Percentiles rank a stretch among this genome's conserved stretches.
phyloP scores from a whole-genome alignment of 2,797 vertebrate species.

The Salmo trutta region DNA sequence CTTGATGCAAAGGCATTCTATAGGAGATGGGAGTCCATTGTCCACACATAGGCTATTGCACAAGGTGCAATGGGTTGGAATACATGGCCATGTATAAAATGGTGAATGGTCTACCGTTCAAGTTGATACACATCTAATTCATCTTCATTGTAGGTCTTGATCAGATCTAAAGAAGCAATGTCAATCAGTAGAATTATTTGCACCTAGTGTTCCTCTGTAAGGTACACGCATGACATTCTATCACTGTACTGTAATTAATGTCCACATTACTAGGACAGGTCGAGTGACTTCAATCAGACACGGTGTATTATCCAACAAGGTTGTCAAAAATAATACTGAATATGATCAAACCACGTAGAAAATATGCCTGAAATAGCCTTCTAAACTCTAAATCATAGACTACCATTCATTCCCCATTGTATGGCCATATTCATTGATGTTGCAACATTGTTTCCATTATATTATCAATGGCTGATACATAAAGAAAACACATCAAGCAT shows the following conservation, averaged over 20 bases:
- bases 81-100: neutral
- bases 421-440: neutral
- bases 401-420: neutral
- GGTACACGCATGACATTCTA: too few relatives aligned
- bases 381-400: neutral
- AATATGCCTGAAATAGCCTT: neutral
- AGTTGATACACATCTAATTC: neutral
- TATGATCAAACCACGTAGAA: neutral
- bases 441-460: too few relatives aligned
- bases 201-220: too few relatives aligned
- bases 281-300: neutral
- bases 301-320: neutral
- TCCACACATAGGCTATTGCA: constrained; percentile 52
- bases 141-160: neutral
- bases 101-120: neutral
- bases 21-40: too few relatives aligned
- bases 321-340: too few relatives aligned
- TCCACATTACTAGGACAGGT: neutral
- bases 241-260: neutral
- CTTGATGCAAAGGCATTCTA: too few relatives aligned
- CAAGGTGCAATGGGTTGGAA: constrained; percentile 68
- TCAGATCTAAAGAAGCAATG: too few relatives aligned
- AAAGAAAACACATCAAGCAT: too few relatives aligned
- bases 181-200: too few relatives aligned
- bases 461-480: too few relatives aligned